phyloP scores from a whole-genome alignment of 2,888 invertebrate genomes.

The Fragum fragum region DNA sequence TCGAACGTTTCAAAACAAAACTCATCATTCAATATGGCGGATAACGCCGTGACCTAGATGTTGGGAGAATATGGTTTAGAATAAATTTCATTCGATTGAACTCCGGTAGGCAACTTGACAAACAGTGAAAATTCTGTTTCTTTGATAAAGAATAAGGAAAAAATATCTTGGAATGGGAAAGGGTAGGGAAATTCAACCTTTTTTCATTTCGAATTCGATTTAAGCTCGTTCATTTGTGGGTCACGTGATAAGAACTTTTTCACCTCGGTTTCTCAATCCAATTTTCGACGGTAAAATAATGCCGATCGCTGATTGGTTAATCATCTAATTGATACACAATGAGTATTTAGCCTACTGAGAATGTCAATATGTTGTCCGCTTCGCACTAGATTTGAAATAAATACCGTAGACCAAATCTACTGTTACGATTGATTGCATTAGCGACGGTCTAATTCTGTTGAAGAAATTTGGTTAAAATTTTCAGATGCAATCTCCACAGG shows the following conservation, averaged over 20 bases:
- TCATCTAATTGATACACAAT: constrained; percentile 76
- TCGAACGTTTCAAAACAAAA: constrained; percentile 64
- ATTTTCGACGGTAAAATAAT: constrained; percentile 77
- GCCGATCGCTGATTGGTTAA: constrained; percentile 77
- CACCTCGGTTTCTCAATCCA: constrained; percentile 71
- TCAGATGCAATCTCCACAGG: too few species aligned
- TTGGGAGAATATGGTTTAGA: constrained; percentile 77
- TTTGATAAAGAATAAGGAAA: too few species aligned
- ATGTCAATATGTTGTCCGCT: neutral
- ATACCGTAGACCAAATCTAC: neutral
- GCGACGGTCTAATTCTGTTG: too few species aligned
- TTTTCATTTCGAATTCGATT: neutral
- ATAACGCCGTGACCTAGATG: constrained; percentile 73
- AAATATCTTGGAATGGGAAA: too few species aligned
- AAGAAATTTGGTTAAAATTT: too few species aligned
- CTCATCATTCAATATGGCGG: constrained; percentile 78
- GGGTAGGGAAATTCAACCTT: too few species aligned
- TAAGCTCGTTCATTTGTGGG: neutral
- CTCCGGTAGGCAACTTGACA: too few species aligned
- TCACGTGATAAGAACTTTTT: constrained; percentile 67
- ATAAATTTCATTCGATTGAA: constrained; percentile 7
- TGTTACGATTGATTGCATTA: too few species aligned
- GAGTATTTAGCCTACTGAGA: constrained; percentile 29
- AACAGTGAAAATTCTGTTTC: too few species aligned
- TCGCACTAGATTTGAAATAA: neutral